A percentile compares a stretch with the other conserved stretches of the same genome.
Conservation (phyloP, 1,140 invertebrate species). For the Cardiocondyla obscurior region DNA sequence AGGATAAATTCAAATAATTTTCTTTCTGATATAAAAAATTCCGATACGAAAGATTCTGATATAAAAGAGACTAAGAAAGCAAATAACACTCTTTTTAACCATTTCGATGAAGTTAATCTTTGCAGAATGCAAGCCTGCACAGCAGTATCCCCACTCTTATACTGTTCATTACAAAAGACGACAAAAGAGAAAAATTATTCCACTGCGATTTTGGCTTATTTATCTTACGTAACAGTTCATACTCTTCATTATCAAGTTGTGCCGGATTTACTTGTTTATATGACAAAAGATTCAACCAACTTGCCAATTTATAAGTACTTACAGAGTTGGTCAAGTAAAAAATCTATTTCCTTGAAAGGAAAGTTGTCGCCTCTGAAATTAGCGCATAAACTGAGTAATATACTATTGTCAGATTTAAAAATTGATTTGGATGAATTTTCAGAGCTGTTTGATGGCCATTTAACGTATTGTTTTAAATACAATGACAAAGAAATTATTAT, state of each 20-base stretch:
- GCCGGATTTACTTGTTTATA: slow-evolving; percentile 67
- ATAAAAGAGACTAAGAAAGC: slow-evolving; percentile 60
- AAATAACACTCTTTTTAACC: slow-evolving; percentile 39
- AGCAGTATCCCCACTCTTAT: slow-evolving; percentile 73
- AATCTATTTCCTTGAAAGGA: slow-evolving; percentile 51
- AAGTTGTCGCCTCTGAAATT: slow-evolving; percentile 45
- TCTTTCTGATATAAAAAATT: neutral
- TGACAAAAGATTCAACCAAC: slow-evolving; percentile 64
- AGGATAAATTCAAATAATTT: neutral
- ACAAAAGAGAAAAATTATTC: slow-evolving; percentile 66
- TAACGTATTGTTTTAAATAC: slow-evolving; percentile 58
- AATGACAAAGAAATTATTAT: slow-evolving; percentile 51
- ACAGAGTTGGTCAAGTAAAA: slow-evolving; percentile 65
- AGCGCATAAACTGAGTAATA: slow-evolving; percentile 62
- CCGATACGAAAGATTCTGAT: neutral
- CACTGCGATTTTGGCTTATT: slow-evolving; percentile 61
- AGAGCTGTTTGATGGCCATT: slow-evolving; percentile 15
- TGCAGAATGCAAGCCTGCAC: slow-evolving; percentile 57
- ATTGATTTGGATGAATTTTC: slow-evolving; percentile 59
- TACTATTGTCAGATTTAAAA: slow-evolving; percentile 52
- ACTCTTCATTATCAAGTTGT: slow-evolving; percentile 78
- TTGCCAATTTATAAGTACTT: slow-evolving; percentile 71
- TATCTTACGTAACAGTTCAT: slow-evolving; percentile 72
- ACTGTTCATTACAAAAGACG: slow-evolving; percentile 71
- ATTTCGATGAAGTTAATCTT: neutral